Evolutionary conservation across 2,113 vertebrate genomes (phyloP).

Genomic region (Calyptomena viridis): DNA sequence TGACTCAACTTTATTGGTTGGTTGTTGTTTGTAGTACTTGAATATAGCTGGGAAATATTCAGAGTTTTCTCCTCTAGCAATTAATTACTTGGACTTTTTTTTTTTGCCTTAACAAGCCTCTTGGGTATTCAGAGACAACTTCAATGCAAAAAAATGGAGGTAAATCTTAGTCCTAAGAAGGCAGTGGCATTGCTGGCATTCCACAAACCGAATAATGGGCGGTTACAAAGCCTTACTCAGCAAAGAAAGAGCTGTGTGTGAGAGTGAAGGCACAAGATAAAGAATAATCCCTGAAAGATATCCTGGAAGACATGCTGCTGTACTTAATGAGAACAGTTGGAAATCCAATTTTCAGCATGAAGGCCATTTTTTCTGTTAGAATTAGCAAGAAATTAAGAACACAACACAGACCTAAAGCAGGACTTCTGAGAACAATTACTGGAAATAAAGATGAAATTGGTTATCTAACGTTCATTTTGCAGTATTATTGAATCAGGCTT

Average conservation of each 20-base stretch:
- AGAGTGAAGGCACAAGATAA: not conserved
- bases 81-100: not conserved
- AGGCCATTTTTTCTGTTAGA: not conserved
- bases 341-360: not conserved
- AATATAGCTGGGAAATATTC: not conserved
- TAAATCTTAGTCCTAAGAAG: not conserved
- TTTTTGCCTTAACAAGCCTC: not conserved
- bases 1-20: not conserved
- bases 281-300: not conserved
- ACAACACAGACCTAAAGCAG: not conserved
- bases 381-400: not conserved
- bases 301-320: not conserved
- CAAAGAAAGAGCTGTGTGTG: not conserved
- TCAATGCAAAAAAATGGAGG: not conserved
- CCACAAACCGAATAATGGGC: not conserved
- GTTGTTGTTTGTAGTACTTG: not conserved
- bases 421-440: not conserved
- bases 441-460: not conserved
- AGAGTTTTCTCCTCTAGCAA: not conserved
- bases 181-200: not conserved
- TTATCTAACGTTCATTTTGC: not conserved
- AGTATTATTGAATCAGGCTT: not conserved
- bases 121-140: not conserved
- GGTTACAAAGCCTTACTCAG: not conserved
- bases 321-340: not conserved